These are phyloP conservation scores for Rhynchopsitta pachyrhyncha DNA, from an alignment of 2,113 vertebrate species.

Conservation along the genomic window DNA sequence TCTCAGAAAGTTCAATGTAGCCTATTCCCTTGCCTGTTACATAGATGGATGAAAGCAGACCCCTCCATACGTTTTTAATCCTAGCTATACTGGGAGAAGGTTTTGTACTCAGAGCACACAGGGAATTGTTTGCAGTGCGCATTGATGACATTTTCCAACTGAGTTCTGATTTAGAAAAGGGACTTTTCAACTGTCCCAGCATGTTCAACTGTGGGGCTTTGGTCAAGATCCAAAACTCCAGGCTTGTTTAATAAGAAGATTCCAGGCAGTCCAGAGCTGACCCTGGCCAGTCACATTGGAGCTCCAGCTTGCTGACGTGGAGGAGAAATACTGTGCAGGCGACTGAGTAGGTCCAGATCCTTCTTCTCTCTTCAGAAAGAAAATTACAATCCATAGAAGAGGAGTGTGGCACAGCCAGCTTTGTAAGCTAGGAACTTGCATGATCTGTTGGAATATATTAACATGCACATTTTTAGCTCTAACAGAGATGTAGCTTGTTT, in stretches of 20 bases:
- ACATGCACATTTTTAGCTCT: conserved; percentile 47
- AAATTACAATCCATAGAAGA: conserved; percentile 76
- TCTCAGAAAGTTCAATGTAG: neutral
- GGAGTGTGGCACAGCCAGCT: conserved; percentile 55
- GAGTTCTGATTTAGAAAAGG: neutral
- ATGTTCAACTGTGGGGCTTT: neutral
- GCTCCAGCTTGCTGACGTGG: conserved; percentile 54
- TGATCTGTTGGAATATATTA: conserved; percentile 64
- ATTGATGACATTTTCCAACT: neutral
- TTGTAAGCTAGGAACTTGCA: conserved; percentile 70
- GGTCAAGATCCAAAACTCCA: conserved; percentile 2
- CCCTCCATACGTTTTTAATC: neutral
- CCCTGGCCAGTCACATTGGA: conserved; percentile 11
- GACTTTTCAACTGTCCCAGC: neutral
- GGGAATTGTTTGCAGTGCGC: neutral
- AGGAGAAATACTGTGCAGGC: conserved; percentile 44
- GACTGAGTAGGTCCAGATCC: conserved; percentile 76
- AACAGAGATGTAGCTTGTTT: neutral
- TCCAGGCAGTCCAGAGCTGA: conserved; percentile 32
- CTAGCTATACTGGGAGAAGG: neutral
- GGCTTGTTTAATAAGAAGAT: conserved; percentile 13
- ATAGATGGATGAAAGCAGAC: neutral
- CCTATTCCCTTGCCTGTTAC: neutral
- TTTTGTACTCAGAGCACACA: neutral
- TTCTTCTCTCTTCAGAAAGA: conserved; percentile 63